Conservation (phyloP, 2,113 vertebrate species). For the Meleagris gallopavo region DNA sequence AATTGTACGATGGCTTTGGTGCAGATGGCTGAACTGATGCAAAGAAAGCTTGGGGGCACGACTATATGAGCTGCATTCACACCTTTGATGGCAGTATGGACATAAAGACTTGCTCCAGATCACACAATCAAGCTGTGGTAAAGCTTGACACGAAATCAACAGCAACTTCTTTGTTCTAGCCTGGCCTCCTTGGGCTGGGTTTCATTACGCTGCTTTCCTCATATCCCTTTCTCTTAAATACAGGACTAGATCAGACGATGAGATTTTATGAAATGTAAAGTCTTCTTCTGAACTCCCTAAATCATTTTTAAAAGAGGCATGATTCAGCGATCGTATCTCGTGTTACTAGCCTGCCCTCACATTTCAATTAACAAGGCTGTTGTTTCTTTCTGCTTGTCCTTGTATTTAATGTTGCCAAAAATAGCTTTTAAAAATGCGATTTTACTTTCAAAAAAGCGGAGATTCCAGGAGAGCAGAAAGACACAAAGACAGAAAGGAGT, state of each 20-base stretch:
- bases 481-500: not conserved
- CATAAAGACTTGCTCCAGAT: not conserved
- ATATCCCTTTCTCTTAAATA: conserved; percentile 39
- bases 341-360: not conserved
- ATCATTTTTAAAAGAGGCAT: not conserved
- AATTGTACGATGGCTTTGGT: not conserved
- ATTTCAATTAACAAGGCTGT: not conserved
- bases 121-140: conserved; percentile 22
- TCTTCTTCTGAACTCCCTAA: conserved; percentile 34
- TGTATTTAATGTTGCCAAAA: not conserved
- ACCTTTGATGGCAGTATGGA: conserved; percentile 58
- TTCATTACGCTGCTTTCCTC: conserved; percentile 52
- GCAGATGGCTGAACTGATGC: conserved; percentile 44
- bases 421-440: not conserved
- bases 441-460: not conserved
- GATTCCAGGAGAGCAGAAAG: not conserved
- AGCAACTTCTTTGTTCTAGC: conserved; percentile 52
- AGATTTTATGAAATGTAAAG: conserved; percentile 46
- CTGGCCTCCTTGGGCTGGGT: conserved; percentile 51
- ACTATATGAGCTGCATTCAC: conserved; percentile 58
- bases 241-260: conserved; percentile 28
- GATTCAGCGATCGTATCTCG: not conserved
- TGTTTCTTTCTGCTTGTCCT: not conserved
- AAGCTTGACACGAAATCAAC: conserved; percentile 42
- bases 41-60: not conserved